These are phyloP conservation scores for Centropyge bicolor DNA, from an alignment of 2,797 vertebrate species.

Conservation along the genomic window DNA sequence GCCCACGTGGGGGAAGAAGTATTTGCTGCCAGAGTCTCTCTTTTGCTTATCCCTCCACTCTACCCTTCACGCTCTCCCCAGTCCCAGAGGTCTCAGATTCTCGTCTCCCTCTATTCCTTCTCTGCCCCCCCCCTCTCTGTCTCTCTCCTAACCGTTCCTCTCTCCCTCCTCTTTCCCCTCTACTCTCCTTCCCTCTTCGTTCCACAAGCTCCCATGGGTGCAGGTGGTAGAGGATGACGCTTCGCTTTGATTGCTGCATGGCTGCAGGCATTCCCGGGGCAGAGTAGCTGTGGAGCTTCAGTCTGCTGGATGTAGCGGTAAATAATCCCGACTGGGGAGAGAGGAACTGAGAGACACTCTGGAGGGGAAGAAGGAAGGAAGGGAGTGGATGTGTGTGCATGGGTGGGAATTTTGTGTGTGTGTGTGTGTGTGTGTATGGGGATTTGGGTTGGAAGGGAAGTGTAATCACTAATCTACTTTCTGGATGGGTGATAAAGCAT, in stretches of 20 bases:
- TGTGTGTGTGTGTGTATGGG: constrained; percentile 4
- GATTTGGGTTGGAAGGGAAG: constrained; percentile 18
- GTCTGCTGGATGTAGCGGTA: constrained; percentile 83
- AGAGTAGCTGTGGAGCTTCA: constrained; percentile 76
- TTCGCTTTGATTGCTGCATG: constrained; percentile 86
- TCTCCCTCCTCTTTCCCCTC: constrained; percentile 42
- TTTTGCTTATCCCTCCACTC: constrained; percentile 53
- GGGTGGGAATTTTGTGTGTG: constrained; percentile 11
- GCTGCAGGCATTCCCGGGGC: constrained; percentile 85
- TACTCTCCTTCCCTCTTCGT: constrained; percentile 48
- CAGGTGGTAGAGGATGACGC: constrained; percentile 81
- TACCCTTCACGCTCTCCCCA: constrained; percentile 34
- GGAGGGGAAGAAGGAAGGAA: constrained; percentile 65
- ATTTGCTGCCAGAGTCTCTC: constrained; percentile 64
- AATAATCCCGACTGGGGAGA: constrained; percentile 86
- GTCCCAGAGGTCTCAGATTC: constrained; percentile 55
- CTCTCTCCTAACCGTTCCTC: constrained; percentile 27
- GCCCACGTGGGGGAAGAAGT: constrained; percentile 47
- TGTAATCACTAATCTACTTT: constrained; percentile 34
- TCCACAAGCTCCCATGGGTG: constrained; percentile 75
- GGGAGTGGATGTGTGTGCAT: constrained; percentile 36
- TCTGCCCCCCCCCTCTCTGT: constrained; percentile 21
- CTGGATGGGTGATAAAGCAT: constrained; percentile 11
- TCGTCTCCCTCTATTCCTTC: constrained; percentile 41
- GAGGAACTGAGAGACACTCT: constrained; percentile 72